Base-by-base conservation (phyloP, 1,140 invertebrate genomes). In the Acromyrmex charruanus region DNA sequence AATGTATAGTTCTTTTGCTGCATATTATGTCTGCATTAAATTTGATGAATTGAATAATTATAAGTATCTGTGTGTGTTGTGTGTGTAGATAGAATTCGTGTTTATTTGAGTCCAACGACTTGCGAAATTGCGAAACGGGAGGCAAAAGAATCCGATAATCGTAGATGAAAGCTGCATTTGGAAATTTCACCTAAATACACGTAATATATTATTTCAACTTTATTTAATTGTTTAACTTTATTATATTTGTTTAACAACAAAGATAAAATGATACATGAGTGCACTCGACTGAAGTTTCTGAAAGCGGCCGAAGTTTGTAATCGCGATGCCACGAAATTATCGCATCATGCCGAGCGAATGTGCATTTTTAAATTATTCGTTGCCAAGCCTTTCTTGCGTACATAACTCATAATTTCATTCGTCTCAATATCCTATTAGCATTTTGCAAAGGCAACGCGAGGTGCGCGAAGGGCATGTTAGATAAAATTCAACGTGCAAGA, bases 381-480 rank as follows among this genome's bases (percentile, higher is more conserved):
- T 21, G 61, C 21, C 53, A 5, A 25, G 55, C 21, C 25, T 44
- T 18, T 14, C 35, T 51, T 51, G 18, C 35, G 35, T 25, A 55
- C 53, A 44, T 44, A 59, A 12, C 55, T 84, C 39, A 7, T 74
- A 74, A 84, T 84, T 75, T 61, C n/a, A n/a, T 61, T 61, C 16
- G 53, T 74, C 10, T 49, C 68, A 28, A 74, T 61, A 31, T 4
- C 25, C 39, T 28, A 82, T 84, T 84, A 84, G 39, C 25, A 35
- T 84, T 75, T 84, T 84, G 49, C 28, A 7, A 61, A 61, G 51
- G 53, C 35, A 21, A 55, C 3, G 21, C 63, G 16, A 44, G 14
- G 66, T 16, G 39, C 12, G 59, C n/a, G 49, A 53, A 61, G 31
- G 35, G 35, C 18, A 77, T 16, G 12, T 63, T 63, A 44, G 39